Percentiles rank a stretch among this genome's conserved stretches.
phyloP scores from a whole-genome alignment of 2,888 invertebrate genomes.

The Dryadula phaetusa region DNA sequence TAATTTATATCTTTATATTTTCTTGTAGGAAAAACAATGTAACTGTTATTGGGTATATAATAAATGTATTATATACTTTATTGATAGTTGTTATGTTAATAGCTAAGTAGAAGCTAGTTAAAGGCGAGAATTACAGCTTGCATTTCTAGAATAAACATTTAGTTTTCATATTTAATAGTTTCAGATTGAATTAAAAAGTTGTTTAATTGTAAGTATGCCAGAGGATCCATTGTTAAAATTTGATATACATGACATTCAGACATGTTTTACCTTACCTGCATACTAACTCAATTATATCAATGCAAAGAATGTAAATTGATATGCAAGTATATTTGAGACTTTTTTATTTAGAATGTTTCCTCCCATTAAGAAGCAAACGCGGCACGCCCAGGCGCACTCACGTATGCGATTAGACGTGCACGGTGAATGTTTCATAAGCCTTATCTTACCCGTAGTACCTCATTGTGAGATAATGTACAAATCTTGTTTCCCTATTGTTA shows the following conservation, averaged over 20 bases:
- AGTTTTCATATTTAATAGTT: too few species aligned
- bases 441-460: slow-evolving; percentile 33
- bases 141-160: too few species aligned
- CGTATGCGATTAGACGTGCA: slow-evolving; percentile 35
- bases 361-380: slow-evolving; percentile 30
- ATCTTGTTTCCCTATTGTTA: slow-evolving; percentile 22
- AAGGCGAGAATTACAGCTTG: too few species aligned
- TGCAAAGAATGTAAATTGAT: background rate
- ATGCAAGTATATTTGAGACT: background rate
- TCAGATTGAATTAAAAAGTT: too few species aligned
- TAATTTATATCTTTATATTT: background rate
- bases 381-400: slow-evolving; percentile 31
- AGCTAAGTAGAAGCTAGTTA: too few species aligned
- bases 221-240: too few species aligned
- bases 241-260: too few species aligned
- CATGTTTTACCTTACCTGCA: too few species aligned
- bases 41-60: background rate
- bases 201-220: too few species aligned
- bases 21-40: background rate
- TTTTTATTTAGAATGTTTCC: background rate
- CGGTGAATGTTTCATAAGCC: slow-evolving; percentile 32
- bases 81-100: too few species aligned
- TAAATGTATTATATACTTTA: background rate
- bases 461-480: slow-evolving; percentile 36
- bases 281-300: background rate